Evolutionary conservation across 2,797 vertebrate genomes (phyloP).

Genomic region (Labroides dimidiatus): DNA sequence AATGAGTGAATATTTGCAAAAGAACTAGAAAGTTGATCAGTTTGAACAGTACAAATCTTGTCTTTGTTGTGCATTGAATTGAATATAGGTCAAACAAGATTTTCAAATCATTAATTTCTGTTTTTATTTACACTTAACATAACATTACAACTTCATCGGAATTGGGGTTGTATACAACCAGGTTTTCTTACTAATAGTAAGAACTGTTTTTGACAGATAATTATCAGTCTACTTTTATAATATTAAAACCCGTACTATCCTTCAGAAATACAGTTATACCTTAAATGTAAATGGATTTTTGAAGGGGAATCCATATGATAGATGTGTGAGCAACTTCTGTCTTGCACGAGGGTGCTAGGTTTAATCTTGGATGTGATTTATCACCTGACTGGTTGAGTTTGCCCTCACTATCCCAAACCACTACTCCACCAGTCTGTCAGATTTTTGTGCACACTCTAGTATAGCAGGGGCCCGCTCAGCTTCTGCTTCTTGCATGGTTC

Average conservation of each 20-base stretch:
- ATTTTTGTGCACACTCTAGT: not conserved
- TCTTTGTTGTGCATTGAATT: too few species aligned
- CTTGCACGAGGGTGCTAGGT: constrained; percentile 73
- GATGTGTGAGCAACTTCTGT: constrained; percentile 52
- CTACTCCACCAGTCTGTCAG: constrained; percentile 25
- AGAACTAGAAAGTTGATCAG: too few species aligned
- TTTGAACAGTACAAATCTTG: too few species aligned
- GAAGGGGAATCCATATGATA: constrained; percentile 27
- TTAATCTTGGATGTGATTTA: constrained; percentile 75
- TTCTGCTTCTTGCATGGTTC: not conserved
- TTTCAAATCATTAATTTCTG: too few species aligned
- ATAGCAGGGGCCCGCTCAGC: not conserved
- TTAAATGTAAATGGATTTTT: constrained; percentile 30
- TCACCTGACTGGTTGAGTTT: constrained; percentile 36
- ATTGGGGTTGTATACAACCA: too few species aligned
- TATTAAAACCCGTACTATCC: not conserved
- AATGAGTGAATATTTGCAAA: too few species aligned
- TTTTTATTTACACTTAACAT: too few species aligned
- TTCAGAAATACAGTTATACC: constrained; percentile 8
- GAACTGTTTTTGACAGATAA: too few species aligned
- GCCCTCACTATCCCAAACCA: too few species aligned
- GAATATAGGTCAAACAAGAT: too few species aligned
- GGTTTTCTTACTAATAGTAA: too few species aligned
- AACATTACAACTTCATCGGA: too few species aligned
- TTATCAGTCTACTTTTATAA: not conserved